phyloP scores from a whole-genome alignment of 2,113 vertebrate species.

The Syngnathoides biaculeatus region DNA sequence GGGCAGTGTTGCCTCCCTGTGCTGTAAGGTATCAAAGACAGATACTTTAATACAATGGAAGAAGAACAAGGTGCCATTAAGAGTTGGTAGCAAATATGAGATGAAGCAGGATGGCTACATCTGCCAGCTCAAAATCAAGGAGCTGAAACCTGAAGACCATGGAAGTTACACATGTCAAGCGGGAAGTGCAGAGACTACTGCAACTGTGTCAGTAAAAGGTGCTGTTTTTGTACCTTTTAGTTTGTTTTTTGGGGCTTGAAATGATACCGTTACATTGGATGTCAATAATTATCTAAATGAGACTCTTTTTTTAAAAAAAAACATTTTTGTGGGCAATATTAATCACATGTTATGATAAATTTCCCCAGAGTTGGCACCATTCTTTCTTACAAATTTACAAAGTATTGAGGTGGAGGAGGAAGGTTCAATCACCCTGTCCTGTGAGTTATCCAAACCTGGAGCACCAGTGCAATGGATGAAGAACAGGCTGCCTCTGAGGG shows the following conservation, averaged over 20 bases:
- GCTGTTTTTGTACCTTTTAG: neutral
- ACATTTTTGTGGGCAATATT: neutral
- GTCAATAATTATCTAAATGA: neutral
- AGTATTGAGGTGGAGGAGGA: constrained; percentile 69
- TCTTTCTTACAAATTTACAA: constrained; percentile 68
- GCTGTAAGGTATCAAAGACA: constrained; percentile 74
- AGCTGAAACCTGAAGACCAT: constrained; percentile 61
- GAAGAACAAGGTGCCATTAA: constrained; percentile 59
- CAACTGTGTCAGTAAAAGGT: constrained; percentile 75
- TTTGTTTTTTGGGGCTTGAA: neutral
- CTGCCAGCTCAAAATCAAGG: constrained; percentile 68
- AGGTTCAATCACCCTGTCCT: constrained; percentile 44
- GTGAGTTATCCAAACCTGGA: constrained; percentile 73
- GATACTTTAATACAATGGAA: constrained; percentile 71
- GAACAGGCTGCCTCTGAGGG: constrained; percentile 57
- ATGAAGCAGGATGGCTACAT: constrained; percentile 70
- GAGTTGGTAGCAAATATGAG: constrained; percentile 66
- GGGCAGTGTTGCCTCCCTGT: constrained; percentile 40
- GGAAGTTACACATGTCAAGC: constrained; percentile 77
- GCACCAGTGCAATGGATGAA: constrained; percentile 71
- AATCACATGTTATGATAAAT: neutral
- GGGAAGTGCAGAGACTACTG: constrained; percentile 67
- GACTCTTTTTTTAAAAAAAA: too few species aligned
- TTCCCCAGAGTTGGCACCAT: constrained; percentile 29
- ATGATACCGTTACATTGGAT: neutral